Percentiles rank a stretch among this genome's conserved stretches.
Conservation (phyloP, 2,888 invertebrate species). For the Icerya purchasi region DNA sequence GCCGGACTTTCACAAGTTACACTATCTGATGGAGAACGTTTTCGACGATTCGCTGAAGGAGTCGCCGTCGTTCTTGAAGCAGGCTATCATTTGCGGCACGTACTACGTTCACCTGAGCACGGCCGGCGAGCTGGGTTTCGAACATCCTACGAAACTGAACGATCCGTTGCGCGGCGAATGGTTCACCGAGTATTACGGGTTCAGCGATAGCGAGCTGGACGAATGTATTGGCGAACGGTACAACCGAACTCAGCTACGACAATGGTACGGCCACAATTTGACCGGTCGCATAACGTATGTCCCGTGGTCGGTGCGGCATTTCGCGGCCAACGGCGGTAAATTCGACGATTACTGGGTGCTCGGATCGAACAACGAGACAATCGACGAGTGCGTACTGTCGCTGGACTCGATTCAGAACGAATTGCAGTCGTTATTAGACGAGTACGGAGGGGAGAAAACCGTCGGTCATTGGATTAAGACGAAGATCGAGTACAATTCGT, state of each 20-base stretch:
- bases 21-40: neutral
- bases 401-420: neutral
- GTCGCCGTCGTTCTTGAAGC: neutral
- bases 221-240: neutral
- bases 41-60: neutral
- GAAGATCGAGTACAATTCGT: neutral
- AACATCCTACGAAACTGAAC: no score
- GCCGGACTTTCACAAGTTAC: neutral
- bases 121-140: neutral
- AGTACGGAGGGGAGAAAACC: neutral
- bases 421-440: neutral
- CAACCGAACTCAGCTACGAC: no score
- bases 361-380: neutral
- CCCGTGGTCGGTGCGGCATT: neutral
- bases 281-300: neutral
- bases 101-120: neutral
- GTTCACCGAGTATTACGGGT: neutral
- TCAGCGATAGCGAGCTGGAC: neutral
- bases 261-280: neutral
- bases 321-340: neutral
- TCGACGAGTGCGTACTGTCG: neutral
- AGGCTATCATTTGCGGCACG: neutral
- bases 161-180: no score
- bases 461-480: neutral
- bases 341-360: neutral